Percentiles rank a stretch among this genome's conserved stretches.
Conservation (phyloP, 2,888 invertebrate species). For the Ectemnius continuus region DNA sequence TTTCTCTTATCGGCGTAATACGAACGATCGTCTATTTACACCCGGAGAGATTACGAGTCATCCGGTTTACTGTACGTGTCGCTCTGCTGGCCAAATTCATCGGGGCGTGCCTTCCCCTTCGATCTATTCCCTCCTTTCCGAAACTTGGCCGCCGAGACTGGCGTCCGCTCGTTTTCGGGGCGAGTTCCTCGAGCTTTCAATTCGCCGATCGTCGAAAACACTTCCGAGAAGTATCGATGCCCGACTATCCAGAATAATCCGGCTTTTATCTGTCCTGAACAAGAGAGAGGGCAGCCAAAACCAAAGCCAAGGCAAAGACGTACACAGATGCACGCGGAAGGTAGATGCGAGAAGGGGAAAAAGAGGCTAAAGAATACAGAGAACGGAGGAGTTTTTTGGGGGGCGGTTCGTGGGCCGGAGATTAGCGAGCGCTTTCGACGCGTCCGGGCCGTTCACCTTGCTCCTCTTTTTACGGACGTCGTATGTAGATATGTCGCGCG, state of each 20-base stretch:
- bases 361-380: slow-evolving; percentile 6
- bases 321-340: not conserved
- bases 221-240: slow-evolving; percentile 3
- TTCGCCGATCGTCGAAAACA: not conserved
- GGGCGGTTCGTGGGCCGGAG: slow-evolving; percentile 18
- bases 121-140: not conserved
- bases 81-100: slow-evolving; percentile 11
- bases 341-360: not conserved
- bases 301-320: not conserved
- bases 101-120: not conserved
- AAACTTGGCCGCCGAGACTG: not conserved
- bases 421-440: slow-evolving; percentile 45
- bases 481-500: not conserved
- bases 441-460: slow-evolving; percentile 62
- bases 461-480: slow-evolving; percentile 18
- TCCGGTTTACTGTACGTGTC: slow-evolving; percentile 2
- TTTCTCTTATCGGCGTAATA: slow-evolving; percentile 34
- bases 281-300: too few species aligned
- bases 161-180: not conserved
- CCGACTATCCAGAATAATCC: not conserved
- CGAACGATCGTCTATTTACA: slow-evolving; percentile 25
- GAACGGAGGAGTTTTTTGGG: slow-evolving; percentile 14
- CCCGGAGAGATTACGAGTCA: slow-evolving; percentile 25
- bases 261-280: not conserved
- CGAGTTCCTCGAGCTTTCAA: not conserved